A percentile compares a stretch with the other conserved stretches of the same genome.
These are phyloP conservation scores for Ophraella communa DNA, from an alignment of 2,888 invertebrate genomes.

Conservation along the genomic window DNA sequence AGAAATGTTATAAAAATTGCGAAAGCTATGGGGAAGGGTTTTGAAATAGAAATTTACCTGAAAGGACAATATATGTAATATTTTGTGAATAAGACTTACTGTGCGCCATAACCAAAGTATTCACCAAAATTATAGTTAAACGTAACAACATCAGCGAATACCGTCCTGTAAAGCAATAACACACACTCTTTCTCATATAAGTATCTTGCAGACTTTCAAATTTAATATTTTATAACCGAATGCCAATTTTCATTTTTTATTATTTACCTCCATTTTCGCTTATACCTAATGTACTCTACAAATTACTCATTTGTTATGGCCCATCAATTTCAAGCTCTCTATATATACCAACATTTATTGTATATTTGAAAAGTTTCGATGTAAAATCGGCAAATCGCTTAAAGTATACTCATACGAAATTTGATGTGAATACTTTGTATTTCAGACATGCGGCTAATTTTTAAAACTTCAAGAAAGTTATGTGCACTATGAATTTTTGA, in stretches of 20 bases:
- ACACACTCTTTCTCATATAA: slow-evolving; percentile 2
- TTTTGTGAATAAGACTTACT: too few relatives aligned
- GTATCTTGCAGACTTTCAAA: slow-evolving; percentile 7
- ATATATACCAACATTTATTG: slow-evolving; percentile 13
- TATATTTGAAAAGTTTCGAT: slow-evolving; percentile 24
- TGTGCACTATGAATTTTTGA: slow-evolving; percentile 3
- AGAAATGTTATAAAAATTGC: too few relatives aligned
- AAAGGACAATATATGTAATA: too few relatives aligned
- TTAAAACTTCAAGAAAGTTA: slow-evolving; percentile 5
- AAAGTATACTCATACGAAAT: slow-evolving; percentile 15
- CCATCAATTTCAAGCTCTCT: slow-evolving; percentile 21
- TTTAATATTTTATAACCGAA: slow-evolving; percentile 4
- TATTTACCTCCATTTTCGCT: slow-evolving; percentile 5
- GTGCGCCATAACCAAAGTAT: too few relatives aligned
- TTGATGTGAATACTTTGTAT: slow-evolving; percentile 16
- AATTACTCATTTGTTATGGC: slow-evolving; percentile 31
- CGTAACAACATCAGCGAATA: background rate
- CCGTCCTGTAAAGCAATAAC: slow-evolving; percentile 2
- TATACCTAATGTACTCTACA: slow-evolving; percentile 24
- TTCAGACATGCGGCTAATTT: slow-evolving; percentile 7
- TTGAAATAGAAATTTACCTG: too few relatives aligned
- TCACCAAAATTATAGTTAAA: background rate
- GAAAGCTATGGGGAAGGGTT: too few relatives aligned
- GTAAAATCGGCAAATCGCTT: slow-evolving; percentile 24
- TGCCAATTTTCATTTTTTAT: slow-evolving; percentile 8